Percentiles rank a stretch among this genome's conserved stretches.
Conservation (phyloP, 2,797 vertebrate genomes). For the Molossus alvarezi region DNA sequence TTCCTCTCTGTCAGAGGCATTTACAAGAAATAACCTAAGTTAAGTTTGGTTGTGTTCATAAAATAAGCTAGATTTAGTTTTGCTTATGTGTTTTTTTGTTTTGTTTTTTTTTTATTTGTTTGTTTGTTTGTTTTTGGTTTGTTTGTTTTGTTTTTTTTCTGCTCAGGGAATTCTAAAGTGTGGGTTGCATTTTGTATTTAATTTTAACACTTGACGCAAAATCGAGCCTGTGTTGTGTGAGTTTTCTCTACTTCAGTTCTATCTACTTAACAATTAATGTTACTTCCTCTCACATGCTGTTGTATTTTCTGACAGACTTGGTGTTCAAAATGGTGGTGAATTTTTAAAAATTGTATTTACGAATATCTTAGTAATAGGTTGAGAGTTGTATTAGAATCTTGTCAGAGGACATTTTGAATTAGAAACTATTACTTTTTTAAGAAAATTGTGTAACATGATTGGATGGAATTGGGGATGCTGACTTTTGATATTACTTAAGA, state of each 20-base stretch:
- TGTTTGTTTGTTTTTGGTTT: not conserved
- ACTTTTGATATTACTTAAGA: constrained; percentile 35
- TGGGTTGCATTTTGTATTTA: constrained; percentile 10
- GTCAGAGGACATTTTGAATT: not conserved
- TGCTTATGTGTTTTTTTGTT: not conserved
- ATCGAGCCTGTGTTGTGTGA: not conserved
- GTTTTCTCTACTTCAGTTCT: not conserved
- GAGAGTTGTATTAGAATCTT: not conserved
- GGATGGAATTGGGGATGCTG: not conserved
- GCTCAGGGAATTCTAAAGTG: not conserved
- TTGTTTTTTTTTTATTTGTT: too few species aligned
- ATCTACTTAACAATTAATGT: not conserved
- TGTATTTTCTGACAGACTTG: not conserved
- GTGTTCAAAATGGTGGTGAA: not conserved
- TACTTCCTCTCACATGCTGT: not conserved
- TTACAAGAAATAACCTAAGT: not conserved
- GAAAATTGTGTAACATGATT: not conserved
- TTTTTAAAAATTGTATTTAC: not conserved
- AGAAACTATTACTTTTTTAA: not conserved
- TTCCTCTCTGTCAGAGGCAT: not conserved
- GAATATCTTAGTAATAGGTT: not conserved
- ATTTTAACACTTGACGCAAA: not conserved
- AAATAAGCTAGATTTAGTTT: constrained; percentile 35
- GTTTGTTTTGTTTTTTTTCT: not conserved
- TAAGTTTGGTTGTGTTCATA: constrained; percentile 2